A percentile compares a stretch with the other conserved stretches of the same genome.
Evolutionary conservation across 1,140 invertebrate genomes (phyloP).

Genomic region (Eciton burchellii): DNA sequence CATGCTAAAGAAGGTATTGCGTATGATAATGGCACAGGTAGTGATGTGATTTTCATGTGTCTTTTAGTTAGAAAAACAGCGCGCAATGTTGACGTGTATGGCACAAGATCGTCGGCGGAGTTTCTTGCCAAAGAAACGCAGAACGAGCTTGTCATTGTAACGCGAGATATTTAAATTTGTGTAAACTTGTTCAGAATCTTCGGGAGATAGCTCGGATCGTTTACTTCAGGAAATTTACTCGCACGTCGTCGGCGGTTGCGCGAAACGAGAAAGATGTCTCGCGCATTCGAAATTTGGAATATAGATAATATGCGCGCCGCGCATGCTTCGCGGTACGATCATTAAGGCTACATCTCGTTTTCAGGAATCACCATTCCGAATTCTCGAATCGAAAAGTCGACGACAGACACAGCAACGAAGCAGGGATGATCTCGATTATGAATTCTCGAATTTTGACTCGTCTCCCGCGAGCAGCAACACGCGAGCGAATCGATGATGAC

Average conservation of each 20-base stretch:
- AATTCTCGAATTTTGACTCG: constrained; percentile 75
- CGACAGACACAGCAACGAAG: constrained; percentile 6
- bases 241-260: too few species aligned
- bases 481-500: constrained; percentile 32
- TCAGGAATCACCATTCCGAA: constrained; percentile 79
- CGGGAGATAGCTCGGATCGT: too few species aligned
- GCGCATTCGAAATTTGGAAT: too few species aligned
- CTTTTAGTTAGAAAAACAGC: not conserved
- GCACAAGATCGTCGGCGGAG: too few species aligned
- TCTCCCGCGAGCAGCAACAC: constrained; percentile 37
- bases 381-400: constrained; percentile 66
- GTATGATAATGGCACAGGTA: not conserved
- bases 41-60: not conserved
- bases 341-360: constrained; percentile 40
- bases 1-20: constrained; percentile 77
- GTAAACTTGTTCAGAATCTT: too few species aligned
- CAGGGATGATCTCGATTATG: constrained; percentile 49
- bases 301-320: not conserved
- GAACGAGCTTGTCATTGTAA: too few species aligned
- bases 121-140: too few species aligned
- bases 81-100: too few species aligned
- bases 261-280: too few species aligned
- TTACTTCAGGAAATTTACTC: too few species aligned
- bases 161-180: too few species aligned
- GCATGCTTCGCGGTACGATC: not conserved